Evolutionary conservation across 2,113 vertebrate genomes (phyloP).

Genomic region (Hemibagrus wyckioides): DNA sequence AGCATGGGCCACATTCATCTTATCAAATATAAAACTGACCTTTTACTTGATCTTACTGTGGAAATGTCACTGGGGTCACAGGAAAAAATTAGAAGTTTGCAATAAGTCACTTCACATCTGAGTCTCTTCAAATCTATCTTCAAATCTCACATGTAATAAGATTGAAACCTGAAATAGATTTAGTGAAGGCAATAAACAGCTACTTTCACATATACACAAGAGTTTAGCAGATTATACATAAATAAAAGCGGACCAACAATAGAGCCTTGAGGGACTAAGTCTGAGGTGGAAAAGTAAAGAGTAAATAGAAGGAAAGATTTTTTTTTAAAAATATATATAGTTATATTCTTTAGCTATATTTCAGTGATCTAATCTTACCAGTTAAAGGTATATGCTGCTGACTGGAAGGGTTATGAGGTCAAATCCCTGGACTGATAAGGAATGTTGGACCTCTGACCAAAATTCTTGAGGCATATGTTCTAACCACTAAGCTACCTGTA

Average conservation of each 20-base stretch:
- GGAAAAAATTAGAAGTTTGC: not conserved
- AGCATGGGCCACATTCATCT: not conserved
- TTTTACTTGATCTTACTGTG: not conserved
- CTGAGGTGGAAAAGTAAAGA: not conserved
- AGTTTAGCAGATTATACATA: not conserved
- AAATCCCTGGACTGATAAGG: not conserved
- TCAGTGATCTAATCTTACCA: not conserved
- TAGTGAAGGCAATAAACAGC: not conserved
- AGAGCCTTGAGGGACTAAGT: not conserved
- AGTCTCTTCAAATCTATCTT: constrained; percentile 11
- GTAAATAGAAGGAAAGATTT: not conserved
- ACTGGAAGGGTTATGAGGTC: not conserved
- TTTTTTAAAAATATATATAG: not conserved
- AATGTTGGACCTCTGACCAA: not conserved
- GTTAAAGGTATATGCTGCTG: not conserved
- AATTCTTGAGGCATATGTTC: not conserved
- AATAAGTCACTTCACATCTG: not conserved
- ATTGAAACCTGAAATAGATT: not conserved
- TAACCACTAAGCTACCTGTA: not conserved
- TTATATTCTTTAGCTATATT: not conserved
- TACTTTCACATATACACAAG: not conserved
- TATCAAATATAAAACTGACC: constrained; percentile 1
- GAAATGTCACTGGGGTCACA: constrained; percentile 17
- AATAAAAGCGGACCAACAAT: not conserved
- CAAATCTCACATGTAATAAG: constrained; percentile 4